phyloP scores from a whole-genome alignment of 2,888 invertebrate species.

The Dolichopus griseipennis region DNA sequence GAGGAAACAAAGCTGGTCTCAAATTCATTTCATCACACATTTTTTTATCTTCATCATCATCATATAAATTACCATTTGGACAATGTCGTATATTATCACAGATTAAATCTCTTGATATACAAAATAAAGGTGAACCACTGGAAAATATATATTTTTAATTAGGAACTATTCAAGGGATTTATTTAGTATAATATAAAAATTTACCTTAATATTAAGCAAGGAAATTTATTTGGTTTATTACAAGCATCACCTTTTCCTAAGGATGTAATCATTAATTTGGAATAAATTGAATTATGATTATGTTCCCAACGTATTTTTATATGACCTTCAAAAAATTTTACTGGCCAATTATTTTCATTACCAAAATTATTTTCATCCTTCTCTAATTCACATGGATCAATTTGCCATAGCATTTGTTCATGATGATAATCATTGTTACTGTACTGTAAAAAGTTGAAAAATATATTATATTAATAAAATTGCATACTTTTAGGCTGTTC shows the following conservation, averaged over 20 bases:
- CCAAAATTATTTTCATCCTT: conserved; percentile 40
- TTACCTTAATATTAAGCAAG: conserved; percentile 41
- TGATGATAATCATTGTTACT: conserved; percentile 38
- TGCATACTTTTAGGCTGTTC: conserved; percentile 15
- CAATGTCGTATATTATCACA: conserved; percentile 61
- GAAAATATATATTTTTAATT: too few species aligned
- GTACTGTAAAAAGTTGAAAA: conserved; percentile 29
- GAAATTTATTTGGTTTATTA: conserved; percentile 33
- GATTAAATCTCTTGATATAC: conserved; percentile 55
- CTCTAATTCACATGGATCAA: conserved; percentile 47
- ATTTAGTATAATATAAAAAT: conserved; percentile 14
- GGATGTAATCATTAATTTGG: conserved; percentile 40
- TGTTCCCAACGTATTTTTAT: conserved; percentile 50
- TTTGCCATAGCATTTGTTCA: conserved; percentile 47
- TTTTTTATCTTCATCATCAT: conserved; percentile 42
- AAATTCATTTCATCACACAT: conserved; percentile 34
- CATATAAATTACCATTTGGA: conserved; percentile 55
- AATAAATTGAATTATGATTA: conserved; percentile 31
- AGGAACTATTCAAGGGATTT: too few species aligned
- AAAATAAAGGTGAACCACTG: conserved; percentile 44
- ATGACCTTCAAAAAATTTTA: conserved; percentile 49
- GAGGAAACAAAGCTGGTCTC: conserved; percentile 21
- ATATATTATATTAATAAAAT: conserved; percentile 11
- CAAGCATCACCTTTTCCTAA: conserved; percentile 41
- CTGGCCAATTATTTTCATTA: conserved; percentile 46